Evolutionary conservation across 1,140 invertebrate genomes (phyloP), one percentile per base, ranked within the genome.

Genomic region (Drosophila bifasciata): DNA sequence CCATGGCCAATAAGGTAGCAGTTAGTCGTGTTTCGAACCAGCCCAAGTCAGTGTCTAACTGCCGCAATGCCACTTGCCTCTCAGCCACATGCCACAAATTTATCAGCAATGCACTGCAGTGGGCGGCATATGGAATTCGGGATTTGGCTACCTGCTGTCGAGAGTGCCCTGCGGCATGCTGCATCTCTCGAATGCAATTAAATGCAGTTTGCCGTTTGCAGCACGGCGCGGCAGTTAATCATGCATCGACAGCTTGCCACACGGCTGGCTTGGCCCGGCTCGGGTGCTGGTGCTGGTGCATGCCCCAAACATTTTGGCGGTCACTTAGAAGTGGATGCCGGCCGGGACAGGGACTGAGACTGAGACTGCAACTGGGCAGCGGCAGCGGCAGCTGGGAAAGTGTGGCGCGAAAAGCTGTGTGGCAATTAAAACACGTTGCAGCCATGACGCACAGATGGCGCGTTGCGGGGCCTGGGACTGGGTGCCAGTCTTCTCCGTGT

Each of bases 391-490:
- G 32, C 32, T 36, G 32, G 83, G 83, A 88, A 88, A 88, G 83
- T 88, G 83, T 88, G 88, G 83, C 75, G 83, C 83, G 75, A 86
- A 86, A 88, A 78, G 78, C 81, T 76, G 70, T 76, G n/a, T 81
- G 79, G 83, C 83, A 88, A 86, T 86, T 86, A 86, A 86, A 86
- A 86, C 83, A 88, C 76, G 83, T 88, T 75, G 81, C 51, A 19
- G 56, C 36, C 64, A 88, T 88, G 80, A 85, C 84, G 67, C 78
- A 88, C 78, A 88, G 78, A 88, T 81, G 78, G 78, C 83, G 74
- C 69, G 28, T 28, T 28, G 28, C 28, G 2, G 28, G 28, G 8
- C 9, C 8, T 9, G 25, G 0, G 0, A 8, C 25, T 28, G 25
- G 7, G 7, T 8, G 7, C 9, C 8, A 8, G 8, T 0, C 28